Evolutionary conservation across 2,888 invertebrate genomes (phyloP).

Genomic region (Eupithecia tripunctaria): DNA sequence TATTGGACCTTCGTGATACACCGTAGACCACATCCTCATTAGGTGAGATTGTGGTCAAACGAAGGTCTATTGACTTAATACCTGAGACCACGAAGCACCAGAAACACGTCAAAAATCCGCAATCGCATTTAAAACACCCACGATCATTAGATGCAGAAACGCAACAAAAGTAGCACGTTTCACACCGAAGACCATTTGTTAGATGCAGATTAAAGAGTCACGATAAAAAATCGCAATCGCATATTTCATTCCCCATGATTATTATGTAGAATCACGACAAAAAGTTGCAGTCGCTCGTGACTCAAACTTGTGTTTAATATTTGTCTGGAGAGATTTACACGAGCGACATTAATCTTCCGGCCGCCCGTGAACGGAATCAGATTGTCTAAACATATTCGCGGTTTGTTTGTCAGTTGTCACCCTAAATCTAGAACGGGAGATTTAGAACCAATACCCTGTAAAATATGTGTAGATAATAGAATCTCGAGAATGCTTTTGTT

Average conservation of each 20-base stretch:
- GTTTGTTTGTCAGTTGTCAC: conserved; percentile 46
- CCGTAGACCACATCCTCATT: no score
- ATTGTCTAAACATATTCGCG: conserved; percentile 59
- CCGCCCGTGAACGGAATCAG: conserved; percentile 55
- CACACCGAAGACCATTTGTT: no score
- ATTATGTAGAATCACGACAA: neutral
- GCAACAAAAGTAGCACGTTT: no score
- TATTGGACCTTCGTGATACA: no score
- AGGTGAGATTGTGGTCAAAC: no score
- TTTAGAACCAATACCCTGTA: conserved; percentile 4
- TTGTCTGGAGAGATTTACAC: conserved; percentile 43
- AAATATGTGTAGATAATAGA: neutral
- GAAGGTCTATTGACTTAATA: neutral
- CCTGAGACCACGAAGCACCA: neutral
- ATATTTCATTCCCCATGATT: neutral
- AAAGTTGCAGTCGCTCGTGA: conserved; percentile 17
- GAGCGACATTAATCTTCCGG: conserved; percentile 53
- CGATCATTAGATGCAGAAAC: neutral
- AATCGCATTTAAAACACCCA: neutral
- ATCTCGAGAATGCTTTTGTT: conserved; percentile 10
- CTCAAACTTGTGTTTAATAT: conserved; percentile 38
- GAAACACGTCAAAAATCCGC: neutral
- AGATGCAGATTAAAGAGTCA: no score
- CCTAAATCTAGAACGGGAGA: conserved; percentile 22
- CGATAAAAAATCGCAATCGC: neutral